Evolutionary conservation across 2,113 vertebrate species (phyloP), one percentile per base, ranked within the genome.

Genomic region (Drymodes brunneopygia): DNA sequence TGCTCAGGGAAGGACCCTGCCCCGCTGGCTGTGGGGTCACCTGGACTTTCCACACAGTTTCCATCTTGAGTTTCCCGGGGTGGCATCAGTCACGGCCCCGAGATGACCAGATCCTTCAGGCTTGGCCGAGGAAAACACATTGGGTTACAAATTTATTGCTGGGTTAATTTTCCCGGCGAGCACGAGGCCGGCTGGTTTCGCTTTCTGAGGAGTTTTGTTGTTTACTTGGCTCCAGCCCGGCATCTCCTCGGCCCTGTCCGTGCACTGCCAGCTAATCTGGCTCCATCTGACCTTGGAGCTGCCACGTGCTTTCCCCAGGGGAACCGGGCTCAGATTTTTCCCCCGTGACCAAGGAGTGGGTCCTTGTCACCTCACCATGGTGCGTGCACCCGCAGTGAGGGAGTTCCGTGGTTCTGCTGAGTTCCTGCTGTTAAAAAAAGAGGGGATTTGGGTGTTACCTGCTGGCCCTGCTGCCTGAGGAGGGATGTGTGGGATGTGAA

Each of bases 381-480:
- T 2, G 0, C 24, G 0, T 2, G n/a, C 6, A 11, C 74, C 47
- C 9, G 2, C n/a, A 11, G 62, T 4, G 79, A 77, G 28, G 28
- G 64, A 56, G 7, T 42, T 44, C 4, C 4, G 2, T 2, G 2
- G n/a, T 83, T 70, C 92, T 1, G 20, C 65, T 12, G 79, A 38
- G 28, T 22, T 84, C 51, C 22, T 58, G 57, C 47, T 74, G 7
- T 45, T 61, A 4, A 22, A 54, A 54, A 53, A 25, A 9, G 14
- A 10, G 15, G 13, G 10, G 2, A n/a, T 12, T 83, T 3, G 2
- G 57, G 3, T 42, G 29, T 10, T 11, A 1, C 0, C 0, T 24
- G 38, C 25, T 4, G 27, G 21, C 25, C 24, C 29, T 33, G 81
- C 64, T 50, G 56, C 45, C 0, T 1, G 31, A 40, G 51, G 31